These are phyloP conservation scores for Elgaria multicarinata DNA, from an alignment of 2,113 vertebrate species.

Conservation along the genomic window DNA sequence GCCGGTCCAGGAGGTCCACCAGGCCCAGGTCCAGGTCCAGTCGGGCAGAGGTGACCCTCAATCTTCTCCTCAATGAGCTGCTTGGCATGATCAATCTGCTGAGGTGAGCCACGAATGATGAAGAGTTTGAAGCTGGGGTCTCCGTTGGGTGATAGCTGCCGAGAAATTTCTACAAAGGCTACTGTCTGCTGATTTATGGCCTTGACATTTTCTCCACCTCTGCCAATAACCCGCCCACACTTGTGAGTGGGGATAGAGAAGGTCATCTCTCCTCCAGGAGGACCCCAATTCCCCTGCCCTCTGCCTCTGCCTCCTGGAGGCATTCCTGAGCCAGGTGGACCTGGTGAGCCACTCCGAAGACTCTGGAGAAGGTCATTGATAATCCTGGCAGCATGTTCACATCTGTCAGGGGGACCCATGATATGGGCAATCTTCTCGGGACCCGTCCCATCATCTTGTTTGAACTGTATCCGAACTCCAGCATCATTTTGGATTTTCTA, in stretches of 20 bases:
- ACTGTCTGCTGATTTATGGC: slow-evolving; percentile 94
- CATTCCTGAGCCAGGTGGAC: slow-evolving; percentile 87
- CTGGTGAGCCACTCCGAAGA: slow-evolving; percentile 87
- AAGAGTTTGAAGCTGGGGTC: slow-evolving; percentile 94
- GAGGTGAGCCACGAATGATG: slow-evolving; percentile 87
- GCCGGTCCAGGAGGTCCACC: slow-evolving; percentile 83
- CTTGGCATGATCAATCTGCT: slow-evolving; percentile 94
- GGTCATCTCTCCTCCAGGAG: slow-evolving; percentile 90
- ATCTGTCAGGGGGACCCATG: slow-evolving; percentile 91
- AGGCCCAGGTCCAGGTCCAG: slow-evolving; percentile 80
- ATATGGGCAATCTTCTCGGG: slow-evolving; percentile 93
- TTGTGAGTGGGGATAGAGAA: slow-evolving; percentile 95
- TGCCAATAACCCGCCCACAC: slow-evolving; percentile 92
- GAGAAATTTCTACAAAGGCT: slow-evolving; percentile 92
- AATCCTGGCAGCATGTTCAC: slow-evolving; percentile 90
- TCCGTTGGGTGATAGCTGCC: slow-evolving; percentile 89
- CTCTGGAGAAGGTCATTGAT: slow-evolving; percentile 93
- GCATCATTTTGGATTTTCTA: too few species aligned
- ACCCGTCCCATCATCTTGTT: slow-evolving; percentile 90
- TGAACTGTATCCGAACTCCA: too few species aligned
- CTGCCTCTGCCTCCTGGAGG: slow-evolving; percentile 85
- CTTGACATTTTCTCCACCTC: slow-evolving; percentile 92
- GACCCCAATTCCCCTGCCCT: slow-evolving; percentile 89
- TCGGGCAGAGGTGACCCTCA: slow-evolving; percentile 90
- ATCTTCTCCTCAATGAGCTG: slow-evolving; percentile 96